Percentiles rank a stretch among this genome's conserved stretches.
Conservation (phyloP, 2,888 invertebrate genomes). For the Epinotia demarniana region DNA sequence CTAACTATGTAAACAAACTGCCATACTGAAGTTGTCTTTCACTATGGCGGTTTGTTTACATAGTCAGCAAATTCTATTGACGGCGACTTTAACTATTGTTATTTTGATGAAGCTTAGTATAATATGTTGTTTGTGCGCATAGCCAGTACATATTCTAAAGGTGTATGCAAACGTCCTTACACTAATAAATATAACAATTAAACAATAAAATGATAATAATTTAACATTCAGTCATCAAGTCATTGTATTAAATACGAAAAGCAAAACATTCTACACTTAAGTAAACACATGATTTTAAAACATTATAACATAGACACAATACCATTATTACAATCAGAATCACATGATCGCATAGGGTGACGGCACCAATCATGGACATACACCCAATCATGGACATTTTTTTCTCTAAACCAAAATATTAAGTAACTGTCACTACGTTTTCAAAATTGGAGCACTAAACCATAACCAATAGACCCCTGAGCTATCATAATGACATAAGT, state of each 20-base stretch:
- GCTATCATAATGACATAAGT: too few relatives aligned
- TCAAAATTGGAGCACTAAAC: too few relatives aligned
- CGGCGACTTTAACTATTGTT: not conserved
- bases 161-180: constrained; percentile 21
- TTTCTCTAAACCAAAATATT: too few relatives aligned
- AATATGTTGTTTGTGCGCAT: constrained; percentile 30
- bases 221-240: constrained; percentile 57
- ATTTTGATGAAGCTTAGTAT: constrained; percentile 31
- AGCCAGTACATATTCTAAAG: constrained; percentile 22
- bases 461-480: too few relatives aligned
- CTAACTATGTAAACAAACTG: too few relatives aligned
- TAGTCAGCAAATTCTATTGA: too few relatives aligned
- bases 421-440: too few relatives aligned
- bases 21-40: too few relatives aligned
- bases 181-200: constrained; percentile 27
- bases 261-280: constrained; percentile 33
- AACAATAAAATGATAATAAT: constrained; percentile 35
- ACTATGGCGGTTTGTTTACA: too few relatives aligned
- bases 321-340: constrained; percentile 1
- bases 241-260: constrained; percentile 30
- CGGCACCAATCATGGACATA: too few relatives aligned
- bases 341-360: not conserved
- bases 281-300: constrained; percentile 32
- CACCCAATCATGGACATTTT: too few relatives aligned
- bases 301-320: constrained; percentile 21